Conservation (phyloP, 2,797 vertebrate genomes). For the Platyrinchus mystaceus region DNA sequence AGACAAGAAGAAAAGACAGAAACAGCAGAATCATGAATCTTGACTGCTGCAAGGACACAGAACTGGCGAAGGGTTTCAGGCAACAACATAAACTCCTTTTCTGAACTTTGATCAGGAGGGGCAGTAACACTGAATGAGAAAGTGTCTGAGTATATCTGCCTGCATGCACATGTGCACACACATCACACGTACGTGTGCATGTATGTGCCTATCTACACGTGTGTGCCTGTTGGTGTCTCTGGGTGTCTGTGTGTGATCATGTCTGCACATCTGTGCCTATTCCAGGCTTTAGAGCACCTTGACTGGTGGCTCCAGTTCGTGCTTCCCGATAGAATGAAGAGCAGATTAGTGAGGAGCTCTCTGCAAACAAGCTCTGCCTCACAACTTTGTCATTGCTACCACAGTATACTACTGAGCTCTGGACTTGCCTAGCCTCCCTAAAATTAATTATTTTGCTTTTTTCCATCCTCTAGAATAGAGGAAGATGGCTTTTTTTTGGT, state of each 20-base stretch:
- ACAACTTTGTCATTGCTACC: not conserved
- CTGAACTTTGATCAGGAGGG: not conserved
- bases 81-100: not conserved
- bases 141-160: fast-evolving
- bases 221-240: fast-evolving
- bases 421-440: not conserved
- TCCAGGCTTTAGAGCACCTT: not conserved
- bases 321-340: not conserved
- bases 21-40: not conserved
- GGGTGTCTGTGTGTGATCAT: fast-evolving
- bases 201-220: not conserved
- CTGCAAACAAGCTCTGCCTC: not conserved
- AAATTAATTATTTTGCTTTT: not conserved
- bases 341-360: not conserved
- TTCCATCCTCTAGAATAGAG: not conserved
- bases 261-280: not conserved
- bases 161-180: not conserved
- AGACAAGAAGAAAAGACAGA: not conserved
- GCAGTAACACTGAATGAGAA: not conserved
- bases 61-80: not conserved
- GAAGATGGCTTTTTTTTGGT: not conserved
- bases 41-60: not conserved
- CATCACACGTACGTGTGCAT: fast-evolving
- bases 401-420: not conserved
- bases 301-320: not conserved